Percentiles rank a stretch among this genome's conserved stretches.
Conservation (phyloP, 1,140 invertebrate genomes). For the Caenorhabditis brenneri region DNA sequence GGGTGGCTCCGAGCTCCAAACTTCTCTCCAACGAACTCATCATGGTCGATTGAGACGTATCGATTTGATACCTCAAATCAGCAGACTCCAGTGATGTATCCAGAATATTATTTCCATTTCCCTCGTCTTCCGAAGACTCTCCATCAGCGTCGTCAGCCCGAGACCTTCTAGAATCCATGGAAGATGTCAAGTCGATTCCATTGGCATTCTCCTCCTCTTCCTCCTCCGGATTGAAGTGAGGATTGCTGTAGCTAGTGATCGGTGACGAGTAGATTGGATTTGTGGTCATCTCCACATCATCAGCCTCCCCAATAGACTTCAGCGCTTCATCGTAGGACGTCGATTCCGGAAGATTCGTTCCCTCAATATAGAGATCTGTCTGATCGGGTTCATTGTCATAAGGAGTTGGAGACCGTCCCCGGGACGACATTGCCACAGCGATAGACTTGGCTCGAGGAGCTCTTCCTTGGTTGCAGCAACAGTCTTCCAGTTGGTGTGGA, state of each 20-base stretch:
- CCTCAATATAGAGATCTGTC: not conserved
- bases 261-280: constrained; percentile 42
- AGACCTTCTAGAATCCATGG: constrained; percentile 30
- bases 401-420: not conserved
- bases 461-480: not conserved
- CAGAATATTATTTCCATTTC: constrained; percentile 49
- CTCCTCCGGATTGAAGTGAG: not conserved
- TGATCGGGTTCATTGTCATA: constrained; percentile 13
- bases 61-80: constrained; percentile 25
- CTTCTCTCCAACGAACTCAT: constrained; percentile 54
- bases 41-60: constrained; percentile 53
- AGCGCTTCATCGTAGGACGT: constrained; percentile 46
- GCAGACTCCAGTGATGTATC: constrained; percentile 53
- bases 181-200: constrained; percentile 20
- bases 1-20: constrained; percentile 55
- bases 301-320: not conserved
- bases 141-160: not conserved
- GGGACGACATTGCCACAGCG: not conserved
- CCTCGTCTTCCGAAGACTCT: constrained; percentile 41
- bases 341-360: not conserved
- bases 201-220: not conserved
- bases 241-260: constrained; percentile 34
- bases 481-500: constrained; percentile 11
- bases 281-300: not conserved
- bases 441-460: not conserved